A percentile compares a stretch with the other conserved stretches of the same genome.
phyloP scores from a whole-genome alignment of 23 tunicate species.

The Trididemnum nubilum region DNA sequence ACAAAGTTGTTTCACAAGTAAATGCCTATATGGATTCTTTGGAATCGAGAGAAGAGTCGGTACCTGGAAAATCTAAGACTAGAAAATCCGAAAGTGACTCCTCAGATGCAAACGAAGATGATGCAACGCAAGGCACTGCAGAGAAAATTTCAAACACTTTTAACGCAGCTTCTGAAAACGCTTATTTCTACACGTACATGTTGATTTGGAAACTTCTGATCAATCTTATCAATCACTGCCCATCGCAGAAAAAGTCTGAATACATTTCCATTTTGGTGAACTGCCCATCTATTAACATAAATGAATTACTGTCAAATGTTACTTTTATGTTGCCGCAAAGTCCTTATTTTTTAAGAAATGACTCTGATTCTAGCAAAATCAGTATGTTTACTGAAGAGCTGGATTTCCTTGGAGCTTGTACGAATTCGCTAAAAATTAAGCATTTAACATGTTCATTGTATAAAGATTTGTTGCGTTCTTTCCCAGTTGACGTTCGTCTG shows the following conservation, averaged over 20 bases:
- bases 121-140: not conserved
- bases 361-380: not conserved
- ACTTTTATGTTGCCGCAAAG: slow-evolving; percentile 36
- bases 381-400: slow-evolving; percentile 38
- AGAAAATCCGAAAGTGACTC: not conserved
- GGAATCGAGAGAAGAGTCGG: not conserved
- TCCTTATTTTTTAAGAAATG: slow-evolving; percentile 5
- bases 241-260: slow-evolving; percentile 28
- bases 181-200: slow-evolving; percentile 16
- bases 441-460: slow-evolving; percentile 67
- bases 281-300: not conserved
- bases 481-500: slow-evolving; percentile 58
- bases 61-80: not conserved
- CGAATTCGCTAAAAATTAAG: slow-evolving; percentile 7
- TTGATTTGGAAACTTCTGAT: slow-evolving; percentile 51
- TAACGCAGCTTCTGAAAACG: not conserved
- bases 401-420: not conserved
- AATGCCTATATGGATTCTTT: not conserved
- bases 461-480: slow-evolving; percentile 50
- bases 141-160: not conserved
- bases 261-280: slow-evolving; percentile 42
- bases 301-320: slow-evolving; percentile 52
- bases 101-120: not conserved
- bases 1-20: not conserved
- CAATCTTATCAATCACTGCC: slow-evolving; percentile 6